Percentiles rank a stretch among this genome's conserved stretches.
Conservation (phyloP, 2,113 vertebrate species). For the Haemorhous mexicanus region DNA sequence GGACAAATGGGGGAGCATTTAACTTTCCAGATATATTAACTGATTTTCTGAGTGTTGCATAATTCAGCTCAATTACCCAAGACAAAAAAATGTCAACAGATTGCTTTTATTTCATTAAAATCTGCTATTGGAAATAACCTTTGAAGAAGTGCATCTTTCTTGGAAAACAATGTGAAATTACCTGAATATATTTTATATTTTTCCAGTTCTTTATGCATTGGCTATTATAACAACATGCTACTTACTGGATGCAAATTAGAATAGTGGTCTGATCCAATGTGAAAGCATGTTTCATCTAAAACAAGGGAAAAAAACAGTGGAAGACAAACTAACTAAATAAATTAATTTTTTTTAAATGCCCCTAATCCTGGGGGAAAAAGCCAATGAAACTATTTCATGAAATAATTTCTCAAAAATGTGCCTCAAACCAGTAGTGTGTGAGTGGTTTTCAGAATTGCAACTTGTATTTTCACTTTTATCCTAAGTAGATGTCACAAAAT, state of each 20-base stretch:
- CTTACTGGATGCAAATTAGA: background rate
- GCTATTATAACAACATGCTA: background rate
- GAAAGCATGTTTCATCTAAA: background rate
- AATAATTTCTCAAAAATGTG: background rate
- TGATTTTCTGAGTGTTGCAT: background rate
- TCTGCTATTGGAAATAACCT: background rate
- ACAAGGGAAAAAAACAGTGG: background rate
- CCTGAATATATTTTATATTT: background rate
- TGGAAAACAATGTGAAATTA: background rate
- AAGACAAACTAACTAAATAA: background rate
- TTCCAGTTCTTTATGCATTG: background rate
- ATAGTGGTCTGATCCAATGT: background rate
- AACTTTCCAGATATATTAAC: background rate
- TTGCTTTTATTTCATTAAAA: background rate
- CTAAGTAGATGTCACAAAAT: background rate
- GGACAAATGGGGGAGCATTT: background rate
- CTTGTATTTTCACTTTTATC: background rate
- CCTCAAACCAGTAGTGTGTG: background rate
- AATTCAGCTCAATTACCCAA: background rate
- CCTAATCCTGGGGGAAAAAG: background rate
- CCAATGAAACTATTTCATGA: background rate
- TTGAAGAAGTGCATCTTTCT: background rate
- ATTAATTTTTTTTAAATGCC: background rate
- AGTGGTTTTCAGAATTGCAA: background rate
- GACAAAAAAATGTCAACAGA: background rate